Conservation (phyloP, 1,140 invertebrate genomes). For the Diprion similis region DNA sequence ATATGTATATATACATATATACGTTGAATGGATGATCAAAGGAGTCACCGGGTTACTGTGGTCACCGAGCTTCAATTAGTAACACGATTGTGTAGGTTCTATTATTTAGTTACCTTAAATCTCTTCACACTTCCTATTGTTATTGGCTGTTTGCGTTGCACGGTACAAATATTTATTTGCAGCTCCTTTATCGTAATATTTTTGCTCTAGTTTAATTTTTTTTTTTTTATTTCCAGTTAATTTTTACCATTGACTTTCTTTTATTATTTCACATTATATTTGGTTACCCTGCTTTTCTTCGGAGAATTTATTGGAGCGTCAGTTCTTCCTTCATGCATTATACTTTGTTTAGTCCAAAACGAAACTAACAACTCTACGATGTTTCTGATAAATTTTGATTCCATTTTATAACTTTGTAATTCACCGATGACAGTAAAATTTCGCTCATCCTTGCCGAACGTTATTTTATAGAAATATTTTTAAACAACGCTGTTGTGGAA, state of each 20-base stretch:
- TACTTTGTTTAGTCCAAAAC: no score
- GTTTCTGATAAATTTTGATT: no score
- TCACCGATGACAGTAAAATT: no score
- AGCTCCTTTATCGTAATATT: slow-evolving; percentile 34
- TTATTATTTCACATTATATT: slow-evolving; percentile 20
- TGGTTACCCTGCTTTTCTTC: neutral
- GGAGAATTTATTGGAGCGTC: slow-evolving; percentile 18
- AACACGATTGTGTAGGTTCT: slow-evolving; percentile 48
- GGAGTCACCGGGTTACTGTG: slow-evolving; percentile 61
- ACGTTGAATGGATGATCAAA: slow-evolving; percentile 46
- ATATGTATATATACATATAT: slow-evolving; percentile 31
- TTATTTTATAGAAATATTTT: no score
- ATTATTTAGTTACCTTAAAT: slow-evolving; percentile 33
- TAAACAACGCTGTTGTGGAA: no score
- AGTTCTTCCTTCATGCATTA: neutral
- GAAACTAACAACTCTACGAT: no score
- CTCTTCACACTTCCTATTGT: slow-evolving; percentile 33
- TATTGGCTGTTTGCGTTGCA: slow-evolving; percentile 36
- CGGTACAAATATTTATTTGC: slow-evolving; percentile 19
- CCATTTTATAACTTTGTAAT: no score
- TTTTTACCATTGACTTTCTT: slow-evolving; percentile 27
- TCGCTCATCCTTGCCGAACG: no score
- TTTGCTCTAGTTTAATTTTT: slow-evolving; percentile 19
- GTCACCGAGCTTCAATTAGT: slow-evolving; percentile 59
- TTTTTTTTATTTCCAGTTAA: neutral